phyloP scores from a whole-genome alignment of 2,888 invertebrate species.

The Macrosoma leucophasiata region DNA sequence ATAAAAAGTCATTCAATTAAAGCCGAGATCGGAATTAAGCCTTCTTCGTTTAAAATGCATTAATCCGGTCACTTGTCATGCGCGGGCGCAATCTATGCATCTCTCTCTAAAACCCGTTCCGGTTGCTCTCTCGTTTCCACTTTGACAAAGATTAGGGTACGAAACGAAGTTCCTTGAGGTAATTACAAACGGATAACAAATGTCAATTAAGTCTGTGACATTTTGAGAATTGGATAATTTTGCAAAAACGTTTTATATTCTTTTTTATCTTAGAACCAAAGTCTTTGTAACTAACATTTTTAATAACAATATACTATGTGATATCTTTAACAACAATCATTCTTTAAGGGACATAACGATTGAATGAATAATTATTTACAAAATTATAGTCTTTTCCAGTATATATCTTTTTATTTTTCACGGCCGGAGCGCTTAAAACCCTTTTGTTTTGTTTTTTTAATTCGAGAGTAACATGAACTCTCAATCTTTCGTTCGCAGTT shows the following conservation, averaged over 20 bases:
- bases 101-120: slow-evolving; percentile 67
- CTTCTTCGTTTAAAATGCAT: slow-evolving; percentile 74
- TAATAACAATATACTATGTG: too few species aligned
- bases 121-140: slow-evolving; percentile 43
- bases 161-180: slow-evolving; percentile 28
- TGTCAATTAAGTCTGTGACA: slow-evolving; percentile 46
- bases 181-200: slow-evolving; percentile 27
- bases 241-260: too few species aligned
- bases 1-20: slow-evolving; percentile 62
- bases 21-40: slow-evolving; percentile 68
- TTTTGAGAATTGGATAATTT: slow-evolving; percentile 43
- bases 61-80: slow-evolving; percentile 74
- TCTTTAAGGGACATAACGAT: slow-evolving; percentile 10
- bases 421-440: slow-evolving; percentile 35
- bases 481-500: slow-evolving; percentile 63
- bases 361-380: slow-evolving; percentile 20
- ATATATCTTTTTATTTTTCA: slow-evolving; percentile 41
- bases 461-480: slow-evolving; percentile 67
- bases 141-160: slow-evolving; percentile 54
- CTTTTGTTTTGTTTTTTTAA: slow-evolving; percentile 50
- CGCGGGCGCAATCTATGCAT: slow-evolving; percentile 47
- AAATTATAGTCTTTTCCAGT: slow-evolving; percentile 28
- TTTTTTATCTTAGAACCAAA: too few species aligned
- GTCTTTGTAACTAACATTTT: too few species aligned
- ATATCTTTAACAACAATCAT: too few species aligned